A percentile compares a stretch with the other conserved stretches of the same genome.
Evolutionary conservation across 1,140 invertebrate genomes (phyloP).

Genomic region (Myzus persicae): DNA sequence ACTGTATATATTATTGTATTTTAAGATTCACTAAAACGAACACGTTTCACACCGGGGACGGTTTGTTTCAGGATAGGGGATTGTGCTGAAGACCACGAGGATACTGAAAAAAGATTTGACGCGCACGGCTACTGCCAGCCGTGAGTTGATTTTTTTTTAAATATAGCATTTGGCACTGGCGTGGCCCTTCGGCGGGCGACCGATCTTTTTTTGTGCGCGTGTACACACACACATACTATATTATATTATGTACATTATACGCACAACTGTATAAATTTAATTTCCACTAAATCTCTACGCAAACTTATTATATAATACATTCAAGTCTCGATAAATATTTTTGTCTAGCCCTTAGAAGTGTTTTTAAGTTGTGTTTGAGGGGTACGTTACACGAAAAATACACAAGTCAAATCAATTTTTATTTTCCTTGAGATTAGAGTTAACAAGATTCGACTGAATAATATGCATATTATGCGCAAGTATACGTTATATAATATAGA

Average conservation of each 20-base stretch:
- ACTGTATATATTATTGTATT: not conserved
- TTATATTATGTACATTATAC: not conserved
- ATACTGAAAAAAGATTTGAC: constrained; percentile 48
- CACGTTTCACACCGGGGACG: not conserved
- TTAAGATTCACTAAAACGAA: not conserved
- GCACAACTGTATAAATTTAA: constrained; percentile 1
- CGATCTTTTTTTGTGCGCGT: constrained; percentile 31
- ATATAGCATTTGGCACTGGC: constrained; percentile 55
- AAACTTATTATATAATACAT: not conserved
- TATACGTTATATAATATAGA: not conserved
- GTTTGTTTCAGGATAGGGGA: constrained; percentile 5
- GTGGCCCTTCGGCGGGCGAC: constrained; percentile 21
- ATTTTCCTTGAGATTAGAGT: no score
- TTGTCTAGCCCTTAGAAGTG: no score
- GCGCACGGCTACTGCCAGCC: not conserved
- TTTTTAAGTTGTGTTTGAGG: no score
- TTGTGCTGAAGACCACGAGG: constrained; percentile 50
- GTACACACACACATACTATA: not conserved
- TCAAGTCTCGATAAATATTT: no score
- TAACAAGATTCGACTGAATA: not conserved
- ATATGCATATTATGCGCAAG: not conserved
- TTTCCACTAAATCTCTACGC: not conserved
- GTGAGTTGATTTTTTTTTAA: constrained; percentile 40
- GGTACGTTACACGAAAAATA: no score
- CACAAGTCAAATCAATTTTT: no score